Base-by-base conservation (phyloP, 2,113 vertebrate genomes). In the Archocentrus centrarchus region DNA sequence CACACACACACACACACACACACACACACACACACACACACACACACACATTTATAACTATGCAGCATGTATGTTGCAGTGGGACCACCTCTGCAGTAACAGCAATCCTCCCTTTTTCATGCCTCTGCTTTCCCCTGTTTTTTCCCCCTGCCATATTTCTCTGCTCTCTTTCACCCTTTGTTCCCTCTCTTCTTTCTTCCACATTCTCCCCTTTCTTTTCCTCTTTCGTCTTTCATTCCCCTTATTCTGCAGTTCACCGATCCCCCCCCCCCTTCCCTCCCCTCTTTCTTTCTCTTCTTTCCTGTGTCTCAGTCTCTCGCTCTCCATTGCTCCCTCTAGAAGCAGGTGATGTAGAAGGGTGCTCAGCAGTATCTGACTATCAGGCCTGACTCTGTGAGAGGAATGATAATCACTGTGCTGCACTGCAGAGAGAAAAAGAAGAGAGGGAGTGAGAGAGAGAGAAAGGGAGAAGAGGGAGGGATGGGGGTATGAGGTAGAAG, bases 361-460 rank as follows among this genome's bases (percentile, higher is more conserved):
- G 92, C 93, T 93, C 93, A 95, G 93, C 93, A 95, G 92, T 95
- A 95, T 95, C 94, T 95, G 94, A 95, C 94, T 95, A 95, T 95
- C 93, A 91, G 93, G 94, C 93, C 93, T 90, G 93, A 93, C 92
- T 94, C 92, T 95, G 94, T 95, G 94, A 94, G 94, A 94, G 93
- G 94, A 95, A 95, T 95, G 93, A 94, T 94, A 95, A 95, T 95
- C 94, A 94, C 94, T 90, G 85, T 94, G 92, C 92, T 94, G 93
- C 94, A 95, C 94, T 95, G 94, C 94, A 94, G 94, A 93, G 94
- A 94, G 93, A 93, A 90, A 83, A 86, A 77, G 86, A 78, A 80
- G 86, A 87, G 88, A 76, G 84, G 58, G 77, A 83, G 80, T 75
- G 66, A 78, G 57, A 77, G 59, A 39, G 92, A 93, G 93, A 93